phyloP scores from a whole-genome alignment of 2,888 invertebrate genomes.

The Trichogramma dendrolimi region DNA sequence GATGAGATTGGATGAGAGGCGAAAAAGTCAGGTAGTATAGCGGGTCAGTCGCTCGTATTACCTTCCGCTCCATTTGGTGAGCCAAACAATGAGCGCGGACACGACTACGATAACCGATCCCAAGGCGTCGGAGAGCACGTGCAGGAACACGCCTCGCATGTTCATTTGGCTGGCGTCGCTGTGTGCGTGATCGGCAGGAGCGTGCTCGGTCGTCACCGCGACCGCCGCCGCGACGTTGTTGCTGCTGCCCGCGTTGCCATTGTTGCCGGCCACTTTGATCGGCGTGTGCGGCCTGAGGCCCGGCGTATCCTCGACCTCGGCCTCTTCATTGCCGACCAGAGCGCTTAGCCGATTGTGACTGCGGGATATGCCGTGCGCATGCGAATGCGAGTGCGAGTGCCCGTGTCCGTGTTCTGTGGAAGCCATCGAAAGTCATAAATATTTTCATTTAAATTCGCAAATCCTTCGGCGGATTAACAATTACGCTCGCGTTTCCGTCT shows the following conservation, averaged over 20 bases:
- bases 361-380: conserved; percentile 61
- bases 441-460: too few relatives aligned
- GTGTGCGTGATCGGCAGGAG: conserved; percentile 55
- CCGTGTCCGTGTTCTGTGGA: conserved; percentile 60
- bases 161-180: conserved; percentile 83
- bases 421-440: too few relatives aligned
- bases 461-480: too few relatives aligned
- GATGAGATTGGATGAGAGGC: too few relatives aligned
- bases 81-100: conserved; percentile 76
- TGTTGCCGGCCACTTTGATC: conserved; percentile 31
- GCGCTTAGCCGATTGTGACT: conserved; percentile 60
- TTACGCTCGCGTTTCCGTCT: too few relatives aligned
- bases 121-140: conserved; percentile 93
- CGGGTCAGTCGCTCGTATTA: conserved; percentile 21
- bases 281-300: conserved; percentile 46
- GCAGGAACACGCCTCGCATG: conserved; percentile 99
- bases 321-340: conserved; percentile 65
- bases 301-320: conserved; percentile 67
- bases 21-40: too few relatives aligned
- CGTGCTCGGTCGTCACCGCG: conserved; percentile 38
- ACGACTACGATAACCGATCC: conserved; percentile 90
- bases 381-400: conserved; percentile 66
- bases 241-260: too few relatives aligned
- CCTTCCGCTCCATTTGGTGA: conserved; percentile 75
- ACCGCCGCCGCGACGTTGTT: conserved; percentile 37